Base-by-base conservation (phyloP, 37 sponge, comb jelly and placozoan genomes). In the Petrosia ficiformis region DNA sequence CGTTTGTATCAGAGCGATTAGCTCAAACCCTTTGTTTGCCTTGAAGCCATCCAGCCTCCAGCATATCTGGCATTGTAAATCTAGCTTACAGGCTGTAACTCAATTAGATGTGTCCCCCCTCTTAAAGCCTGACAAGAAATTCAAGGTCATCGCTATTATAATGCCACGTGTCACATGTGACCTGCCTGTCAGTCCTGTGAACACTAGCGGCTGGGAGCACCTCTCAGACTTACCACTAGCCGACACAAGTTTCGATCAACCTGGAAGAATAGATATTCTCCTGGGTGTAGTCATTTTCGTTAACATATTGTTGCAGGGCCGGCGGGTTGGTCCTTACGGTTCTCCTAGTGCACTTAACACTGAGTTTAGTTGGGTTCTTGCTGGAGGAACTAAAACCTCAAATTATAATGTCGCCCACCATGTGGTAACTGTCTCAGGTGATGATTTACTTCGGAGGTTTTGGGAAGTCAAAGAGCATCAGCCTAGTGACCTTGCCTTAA, bases 1-100 rank as follows among this genome's bases (percentile, higher is more conserved):
- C 68, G 11, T 77, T 77, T 66, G 34, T 77, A 41, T 67, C 78
- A 14, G 68, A 77, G 56, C 68, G 78, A 30, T 57, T 77, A 24
- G 78, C 26, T 14, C 78, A 77, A 67, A 32, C 56, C 21, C 57
- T 77, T 21, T 48, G 25, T n/a, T 22, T 61, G 25, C 63, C 63
- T n/a, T 28, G 42, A 16, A 68, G 24, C 35, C 39, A 34, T 68
- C 69, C 10, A 22, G 35, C 8, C 39, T 36, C 10, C 10, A 11
- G 4, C 10, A 19, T 68, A 22, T 68, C 38, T 6, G 42, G 78
- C 16, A 36, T 77, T 29, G 78, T 25, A 39, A 68, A 57, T 26
- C n/a, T n/a, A n/a, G n/a, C 31, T 66, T n/a, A 67, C 78, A 16
- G 56, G 31, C 56, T 21, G 35, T n/a, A 44, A n/a, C 28, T 57